Base-by-base conservation (phyloP, 2,888 invertebrate genomes). In the Drosophila subquinaria region DNA sequence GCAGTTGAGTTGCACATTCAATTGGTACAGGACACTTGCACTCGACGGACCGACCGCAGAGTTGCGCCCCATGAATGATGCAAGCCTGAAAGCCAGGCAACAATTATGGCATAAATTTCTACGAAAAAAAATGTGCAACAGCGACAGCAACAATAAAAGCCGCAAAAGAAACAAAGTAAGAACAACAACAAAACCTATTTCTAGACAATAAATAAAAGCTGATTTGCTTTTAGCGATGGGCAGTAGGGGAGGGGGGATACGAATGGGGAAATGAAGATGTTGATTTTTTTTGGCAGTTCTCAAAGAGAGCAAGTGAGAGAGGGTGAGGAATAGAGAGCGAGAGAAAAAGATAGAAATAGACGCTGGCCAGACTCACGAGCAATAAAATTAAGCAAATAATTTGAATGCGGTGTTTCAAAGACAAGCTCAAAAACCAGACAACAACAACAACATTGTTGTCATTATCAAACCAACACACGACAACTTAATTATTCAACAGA, bases 401-500 rank as follows among this genome's bases (percentile, higher is more conserved):
- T 73, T 71, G 65, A 79, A 69, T 68, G 75, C 79, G 79, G 79
- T 72, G 79, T 72, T 79, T 79, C 75, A 79, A 79, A 79, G 78
- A 47, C 68, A 81, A 73, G 53, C 53, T 64, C 45, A 60, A 48
- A 57, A 67, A 23, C 27, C 36, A 62, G 23, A 66, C 17, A 48
- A n/a, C 23, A 64, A 17, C 59, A 75, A 57, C 45, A 56, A 48
- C 50, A 59, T 60, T 64, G 60, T 67, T 53, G 59, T 73, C 61
- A 83, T 64, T 78, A 78, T 76, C 67, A 74, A 71, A 75, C 75
- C 73, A 62, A 80, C 66, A 77, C 79, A 76, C 79, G 84, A 84
- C 84, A 84, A 84, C 84, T 84, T 84, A 82, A 87, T 84, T 84
- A 87, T 83, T 83, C 81, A 83, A 69, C 30, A 77, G 45, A 73